Evolutionary conservation across 2,113 vertebrate genomes (phyloP), one percentile per base, ranked within the genome.

Genomic region (Myodes glareolus): DNA sequence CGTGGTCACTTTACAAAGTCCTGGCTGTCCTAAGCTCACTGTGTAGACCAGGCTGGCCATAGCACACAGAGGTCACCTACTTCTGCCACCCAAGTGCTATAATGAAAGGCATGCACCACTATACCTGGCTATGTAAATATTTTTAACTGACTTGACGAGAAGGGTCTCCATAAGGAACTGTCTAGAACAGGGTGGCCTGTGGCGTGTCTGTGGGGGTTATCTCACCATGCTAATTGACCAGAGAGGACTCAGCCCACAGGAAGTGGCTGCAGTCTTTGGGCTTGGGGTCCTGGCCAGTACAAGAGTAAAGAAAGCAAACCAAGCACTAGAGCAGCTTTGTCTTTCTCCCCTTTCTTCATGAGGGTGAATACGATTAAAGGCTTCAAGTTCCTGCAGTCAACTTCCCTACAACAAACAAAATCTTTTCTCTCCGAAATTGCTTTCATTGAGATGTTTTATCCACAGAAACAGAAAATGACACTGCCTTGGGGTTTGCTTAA

Each of bases 401-500:
- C 39, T 65, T 63, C 7, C 12, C n/a, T 65, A 19, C 25, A 84
- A 5, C 80, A 82, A 36, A 82, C 61, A 39, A 84, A 84, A 39
- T 4, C 23, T 84, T 84, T 61, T 63, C 80, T 82, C 52, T 39
- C n/a, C 58, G 45, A 84, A 42, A 12, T 27, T 84, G 36, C 25
- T 84, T 13, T 61, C 16, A 42, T 39, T 58, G 29, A 13, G 23
- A 39, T 29, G 63, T 63, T 63, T 84, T 42, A 84, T 29, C 58
- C 58, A 42, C 2, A 63, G 5, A 61, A 42, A 63, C n/a, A 42
- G 4, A 39, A 31, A 63, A 84, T 29, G 3, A 84, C 12, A 92
- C 47, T 81, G 89, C 67, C 3, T 68, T 78, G 61, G 17, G 23
- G 92, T 63, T 96, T 93, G 63, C 25, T 89, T 72, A 96, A 27